phyloP scores from a whole-genome alignment of 2,888 invertebrate genomes.

The Volucella inflata region DNA sequence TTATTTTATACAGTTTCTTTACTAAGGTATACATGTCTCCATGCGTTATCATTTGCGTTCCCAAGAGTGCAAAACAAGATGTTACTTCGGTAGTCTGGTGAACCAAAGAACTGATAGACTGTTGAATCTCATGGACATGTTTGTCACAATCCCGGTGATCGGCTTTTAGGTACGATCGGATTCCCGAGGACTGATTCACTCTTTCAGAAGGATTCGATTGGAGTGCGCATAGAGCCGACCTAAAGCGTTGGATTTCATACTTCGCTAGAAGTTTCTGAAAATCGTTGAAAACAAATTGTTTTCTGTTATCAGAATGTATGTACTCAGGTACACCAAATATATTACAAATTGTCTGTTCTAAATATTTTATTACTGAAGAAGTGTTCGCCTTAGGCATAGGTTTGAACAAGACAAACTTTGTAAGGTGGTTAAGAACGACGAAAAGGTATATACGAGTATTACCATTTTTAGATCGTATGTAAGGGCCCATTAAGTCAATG shows the following conservation, averaged over 20 bases:
- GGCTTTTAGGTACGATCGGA: constrained; percentile 66
- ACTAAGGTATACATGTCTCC: constrained; percentile 25
- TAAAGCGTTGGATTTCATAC: constrained; percentile 35
- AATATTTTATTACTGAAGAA: too few species aligned
- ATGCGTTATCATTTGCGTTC: constrained; percentile 40
- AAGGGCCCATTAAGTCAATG: constrained; percentile 67
- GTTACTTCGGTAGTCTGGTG: constrained; percentile 44
- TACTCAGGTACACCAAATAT: constrained; percentile 77
- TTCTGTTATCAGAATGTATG: too few species aligned
- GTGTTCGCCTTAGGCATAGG: constrained; percentile 36
- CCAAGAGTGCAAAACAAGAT: constrained; percentile 50
- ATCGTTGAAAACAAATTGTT: too few species aligned
- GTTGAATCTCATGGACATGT: constrained; percentile 51
- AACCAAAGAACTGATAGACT: constrained; percentile 39
- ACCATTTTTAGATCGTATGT: too few species aligned
- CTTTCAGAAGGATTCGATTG: constrained; percentile 80
- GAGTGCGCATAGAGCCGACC: constrained; percentile 78
- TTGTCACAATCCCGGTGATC: constrained; percentile 68
- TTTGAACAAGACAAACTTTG: too few species aligned
- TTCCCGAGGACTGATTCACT: constrained; percentile 78
- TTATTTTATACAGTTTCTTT: constrained; percentile 22
- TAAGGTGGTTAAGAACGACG: constrained; percentile 64
- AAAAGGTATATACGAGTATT: constrained; percentile 56
- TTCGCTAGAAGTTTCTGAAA: too few species aligned
- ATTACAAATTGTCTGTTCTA: constrained; percentile 74